Conservation (phyloP, 2,797 vertebrate genomes). For the Momotus momota region DNA sequence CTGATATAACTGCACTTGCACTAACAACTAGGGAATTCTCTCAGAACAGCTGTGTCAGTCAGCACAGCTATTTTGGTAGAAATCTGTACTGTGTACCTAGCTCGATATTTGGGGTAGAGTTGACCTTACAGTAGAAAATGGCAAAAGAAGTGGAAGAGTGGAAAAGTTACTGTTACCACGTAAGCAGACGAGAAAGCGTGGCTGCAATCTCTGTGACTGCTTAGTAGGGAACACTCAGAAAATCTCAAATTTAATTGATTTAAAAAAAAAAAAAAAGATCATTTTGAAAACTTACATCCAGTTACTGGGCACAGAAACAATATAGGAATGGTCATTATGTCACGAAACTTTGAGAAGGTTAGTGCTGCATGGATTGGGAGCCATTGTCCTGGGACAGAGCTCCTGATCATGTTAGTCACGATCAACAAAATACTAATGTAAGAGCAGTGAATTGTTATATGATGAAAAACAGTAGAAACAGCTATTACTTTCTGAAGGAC, state of each 20-base stretch:
- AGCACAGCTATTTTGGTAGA: constrained; percentile 44
- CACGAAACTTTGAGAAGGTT: not conserved
- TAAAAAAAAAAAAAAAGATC: not conserved
- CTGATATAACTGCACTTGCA: not conserved
- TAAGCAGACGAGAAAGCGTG: not conserved
- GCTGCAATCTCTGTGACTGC: not conserved
- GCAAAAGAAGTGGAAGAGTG: not conserved
- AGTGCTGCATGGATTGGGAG: not conserved
- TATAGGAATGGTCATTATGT: not conserved
- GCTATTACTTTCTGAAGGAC: not conserved
- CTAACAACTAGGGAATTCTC: constrained; percentile 35
- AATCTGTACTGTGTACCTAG: not conserved
- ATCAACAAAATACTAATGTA: not conserved
- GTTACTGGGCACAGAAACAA: not conserved
- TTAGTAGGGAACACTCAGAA: not conserved
- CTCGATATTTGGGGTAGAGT: not conserved
- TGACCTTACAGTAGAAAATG: constrained; percentile 67
- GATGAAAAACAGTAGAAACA: not conserved
- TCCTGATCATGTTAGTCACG: not conserved
- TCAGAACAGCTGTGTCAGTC: constrained; percentile 28
- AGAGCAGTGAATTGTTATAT: not conserved
- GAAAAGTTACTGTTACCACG: not conserved
- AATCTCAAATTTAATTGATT: not conserved
- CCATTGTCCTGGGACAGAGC: not conserved
- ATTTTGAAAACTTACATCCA: not conserved